Base-by-base conservation (phyloP, 2,888 invertebrate species). In the Hypsopygia costalis region DNA sequence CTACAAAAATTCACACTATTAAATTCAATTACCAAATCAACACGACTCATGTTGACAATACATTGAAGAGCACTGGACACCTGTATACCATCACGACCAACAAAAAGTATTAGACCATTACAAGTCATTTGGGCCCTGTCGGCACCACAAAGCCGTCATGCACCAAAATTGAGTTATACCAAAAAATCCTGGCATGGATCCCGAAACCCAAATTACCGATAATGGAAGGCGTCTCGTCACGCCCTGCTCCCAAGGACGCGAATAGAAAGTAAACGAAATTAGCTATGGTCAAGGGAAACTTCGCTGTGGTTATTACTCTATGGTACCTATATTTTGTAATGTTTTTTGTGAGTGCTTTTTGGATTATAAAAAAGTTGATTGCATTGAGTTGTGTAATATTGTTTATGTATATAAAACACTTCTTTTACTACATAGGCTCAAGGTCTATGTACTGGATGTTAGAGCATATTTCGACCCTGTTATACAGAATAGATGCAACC, bases 231-330 rank as follows among this genome's bases (percentile, higher is more conserved):
- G 7, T 25, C 1, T 8, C 6, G 25, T 25, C 25, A 31, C 30
- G 32, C 36, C 43, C 35, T 37, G 16, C 25, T 10, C 3, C 32
- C 37, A 48, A 47, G 47, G 44, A 41, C 44, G 36, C 30, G 6
- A 32, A 9, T 40, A 42, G 46, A 49, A 49, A 47, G 43, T 34
- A 41, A 40, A 42, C 42, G 20, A 25, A 31, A 39, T 44, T 35
- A 41, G 48, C 12, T 34, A 31, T 43, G 43, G 36, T 36, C 43
- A 37, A 40, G 29, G 41, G 31, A 25, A 36, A 38, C 33, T n/a
- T 9, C 16, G 33, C 33, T 12, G 12, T 33, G 28, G 32, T 7
- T 28, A 31, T 28, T 33, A 33, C 10, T 32, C 9, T 31, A 38
- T 38, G 38, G 27, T 25, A 12, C 3, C 3, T 16, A 16, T 22